phyloP scores from a whole-genome alignment of 1,140 invertebrate species.

The Xylocopa sonorina region DNA sequence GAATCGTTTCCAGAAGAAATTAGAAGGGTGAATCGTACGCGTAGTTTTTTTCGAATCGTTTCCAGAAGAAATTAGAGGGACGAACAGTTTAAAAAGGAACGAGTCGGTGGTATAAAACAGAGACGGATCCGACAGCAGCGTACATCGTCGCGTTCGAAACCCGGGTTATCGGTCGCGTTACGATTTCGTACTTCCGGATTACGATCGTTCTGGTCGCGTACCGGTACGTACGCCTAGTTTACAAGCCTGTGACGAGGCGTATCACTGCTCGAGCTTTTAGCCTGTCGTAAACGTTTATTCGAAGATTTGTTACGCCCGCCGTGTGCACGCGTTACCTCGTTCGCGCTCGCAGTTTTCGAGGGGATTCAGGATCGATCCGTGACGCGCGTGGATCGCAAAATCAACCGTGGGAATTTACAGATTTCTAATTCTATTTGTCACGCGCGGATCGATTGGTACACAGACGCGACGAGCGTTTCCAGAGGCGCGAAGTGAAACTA shows the following conservation, averaged over 20 bases:
- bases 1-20: not conserved
- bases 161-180: conserved; percentile 23
- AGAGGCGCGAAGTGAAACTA: no score
- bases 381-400: no score
- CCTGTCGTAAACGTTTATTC: conserved; percentile 40
- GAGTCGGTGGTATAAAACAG: conserved; percentile 3
- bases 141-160: conserved; percentile 17
- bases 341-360: not conserved
- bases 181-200: conserved; percentile 51
- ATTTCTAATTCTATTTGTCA: no score
- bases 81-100: not conserved
- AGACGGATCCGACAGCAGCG: conserved; percentile 8
- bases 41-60: no score
- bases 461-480: no score
- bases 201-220: conserved; percentile 20
- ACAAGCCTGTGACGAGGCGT: conserved; percentile 41
- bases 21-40: no score
- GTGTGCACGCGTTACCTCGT: conserved; percentile 25
- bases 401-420: no score
- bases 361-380: not conserved
- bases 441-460: no score
- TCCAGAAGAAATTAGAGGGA: not conserved
- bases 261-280: conserved; percentile 47
- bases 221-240: conserved; percentile 35
- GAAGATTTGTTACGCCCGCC: conserved; percentile 38